A percentile compares a stretch with the other conserved stretches of the same genome.
Evolutionary conservation across 2,888 invertebrate species (phyloP).

Genomic region (Calameuta filiformis): DNA sequence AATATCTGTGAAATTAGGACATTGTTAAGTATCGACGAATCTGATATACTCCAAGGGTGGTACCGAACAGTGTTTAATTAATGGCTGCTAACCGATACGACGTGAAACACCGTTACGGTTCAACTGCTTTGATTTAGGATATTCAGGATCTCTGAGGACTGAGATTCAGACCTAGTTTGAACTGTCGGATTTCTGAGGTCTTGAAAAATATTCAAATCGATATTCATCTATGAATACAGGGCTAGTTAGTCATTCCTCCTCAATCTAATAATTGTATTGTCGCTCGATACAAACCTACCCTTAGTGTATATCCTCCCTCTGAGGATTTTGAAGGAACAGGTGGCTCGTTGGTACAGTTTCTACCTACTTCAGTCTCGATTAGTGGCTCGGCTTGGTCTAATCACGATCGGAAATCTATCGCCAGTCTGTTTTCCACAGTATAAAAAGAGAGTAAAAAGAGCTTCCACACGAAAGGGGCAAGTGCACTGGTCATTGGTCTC

Average conservation of each 20-base stretch:
- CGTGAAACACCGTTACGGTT: neutral
- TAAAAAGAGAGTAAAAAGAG: neutral
- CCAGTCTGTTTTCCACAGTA: neutral
- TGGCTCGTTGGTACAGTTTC: neutral
- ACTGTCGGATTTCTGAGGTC: neutral
- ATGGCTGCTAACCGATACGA: constrained; percentile 35
- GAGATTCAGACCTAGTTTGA: neutral
- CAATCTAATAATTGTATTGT: neutral
- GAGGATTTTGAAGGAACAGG: neutral
- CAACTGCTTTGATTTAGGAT: neutral
- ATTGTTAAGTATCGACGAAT: neutral
- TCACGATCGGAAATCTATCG: neutral
- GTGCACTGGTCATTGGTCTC: constrained; percentile 34
- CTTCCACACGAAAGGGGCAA: neutral
- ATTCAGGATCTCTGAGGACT: neutral
- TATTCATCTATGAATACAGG: neutral
- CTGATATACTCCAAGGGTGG: neutral
- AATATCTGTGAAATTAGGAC: neutral
- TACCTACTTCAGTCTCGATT: neutral
- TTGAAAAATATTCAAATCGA: neutral
- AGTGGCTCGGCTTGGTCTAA: neutral
- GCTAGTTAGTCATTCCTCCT: neutral
- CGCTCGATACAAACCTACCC: neutral
- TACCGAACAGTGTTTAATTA: constrained; percentile 32
- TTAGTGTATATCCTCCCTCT: neutral